Evolutionary conservation across 2,888 invertebrate species (phyloP).

Genomic region (Lepidocyrtoides sp.): DNA sequence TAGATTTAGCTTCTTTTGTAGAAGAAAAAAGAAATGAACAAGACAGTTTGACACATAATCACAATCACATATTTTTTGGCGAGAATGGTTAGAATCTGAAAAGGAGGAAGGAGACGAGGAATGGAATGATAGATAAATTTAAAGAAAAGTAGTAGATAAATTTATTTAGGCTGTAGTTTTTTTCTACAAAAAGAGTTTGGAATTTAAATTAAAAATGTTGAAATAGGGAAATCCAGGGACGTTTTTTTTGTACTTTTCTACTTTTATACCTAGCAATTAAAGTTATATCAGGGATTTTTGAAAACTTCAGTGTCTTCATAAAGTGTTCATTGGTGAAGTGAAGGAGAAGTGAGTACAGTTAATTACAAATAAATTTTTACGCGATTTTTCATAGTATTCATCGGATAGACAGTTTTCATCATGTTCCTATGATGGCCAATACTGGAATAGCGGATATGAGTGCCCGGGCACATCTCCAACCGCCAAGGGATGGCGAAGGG

Average conservation of each 20-base stretch:
- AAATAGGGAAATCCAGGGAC: slow-evolving; percentile 37
- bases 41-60: slow-evolving; percentile 44
- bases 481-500: slow-evolving; percentile 85
- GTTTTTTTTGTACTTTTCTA: slow-evolving; percentile 63
- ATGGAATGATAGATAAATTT: slow-evolving; percentile 19
- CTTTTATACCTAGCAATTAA: slow-evolving; percentile 49
- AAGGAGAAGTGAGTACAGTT: slow-evolving; percentile 1
- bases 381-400: slow-evolving; percentile 80
- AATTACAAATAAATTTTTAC: neutral
- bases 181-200: neutral
- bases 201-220: neutral
- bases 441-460: slow-evolving; percentile 74
- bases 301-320: slow-evolving; percentile 34
- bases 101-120: neutral
- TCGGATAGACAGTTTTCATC: slow-evolving; percentile 84
- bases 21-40: neutral
- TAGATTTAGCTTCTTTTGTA: neutral
- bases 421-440: slow-evolving; percentile 84
- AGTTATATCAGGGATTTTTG: slow-evolving; percentile 10
- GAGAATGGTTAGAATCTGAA: neutral
- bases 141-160: too few relatives aligned
- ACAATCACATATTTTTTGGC: neutral
- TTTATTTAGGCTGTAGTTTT: neutral
- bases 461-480: slow-evolving; percentile 80
- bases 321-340: slow-evolving; percentile 39